These are phyloP conservation scores for Gila robusta DNA, from an alignment of 2,797 vertebrate genomes.

Conservation along the genomic window DNA sequence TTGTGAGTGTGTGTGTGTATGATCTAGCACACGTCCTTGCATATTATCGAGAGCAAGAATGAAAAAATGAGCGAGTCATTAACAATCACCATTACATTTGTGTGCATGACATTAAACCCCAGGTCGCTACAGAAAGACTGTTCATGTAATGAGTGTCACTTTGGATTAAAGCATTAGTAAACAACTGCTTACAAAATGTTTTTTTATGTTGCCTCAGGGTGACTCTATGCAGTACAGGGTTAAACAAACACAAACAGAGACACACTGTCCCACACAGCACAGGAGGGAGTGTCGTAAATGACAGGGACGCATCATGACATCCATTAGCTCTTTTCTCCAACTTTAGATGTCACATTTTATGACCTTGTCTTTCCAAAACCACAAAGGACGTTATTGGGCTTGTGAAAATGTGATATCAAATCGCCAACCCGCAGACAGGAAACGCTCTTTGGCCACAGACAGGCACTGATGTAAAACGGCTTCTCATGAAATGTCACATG, in stretches of 20 bases:
- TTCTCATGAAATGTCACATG: conserved; percentile 53
- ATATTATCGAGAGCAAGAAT: background rate
- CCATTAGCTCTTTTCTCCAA: background rate
- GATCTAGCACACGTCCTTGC: background rate
- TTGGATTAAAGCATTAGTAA: conserved; percentile 19
- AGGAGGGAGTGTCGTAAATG: conserved; percentile 7
- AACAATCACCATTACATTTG: background rate
- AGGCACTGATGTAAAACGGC: conserved; percentile 26
- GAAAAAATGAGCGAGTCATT: background rate
- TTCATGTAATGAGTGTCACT: conserved; percentile 24
- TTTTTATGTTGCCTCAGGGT: background rate
- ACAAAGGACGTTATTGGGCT: conserved; percentile 10
- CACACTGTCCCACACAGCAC: background rate
- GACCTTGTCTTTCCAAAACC: conserved; percentile 27
- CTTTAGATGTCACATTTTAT: conserved; percentile 16
- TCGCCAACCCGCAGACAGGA: background rate
- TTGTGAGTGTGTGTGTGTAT: background rate
- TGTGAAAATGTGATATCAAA: conserved; percentile 22
- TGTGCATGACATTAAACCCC: background rate
- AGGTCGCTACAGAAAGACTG: conserved; percentile 1
- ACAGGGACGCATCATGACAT: conserved; percentile 29
- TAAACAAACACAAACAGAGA: conserved; percentile 46
- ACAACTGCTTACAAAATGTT: conserved; percentile 29
- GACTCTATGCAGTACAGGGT: conserved; percentile 14
- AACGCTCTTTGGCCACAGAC: conserved; percentile 20